Evolutionary conservation across 1,140 invertebrate species (phyloP), one percentile per base, ranked within the genome.

Genomic region (Zaprionus tsacasi): DNA sequence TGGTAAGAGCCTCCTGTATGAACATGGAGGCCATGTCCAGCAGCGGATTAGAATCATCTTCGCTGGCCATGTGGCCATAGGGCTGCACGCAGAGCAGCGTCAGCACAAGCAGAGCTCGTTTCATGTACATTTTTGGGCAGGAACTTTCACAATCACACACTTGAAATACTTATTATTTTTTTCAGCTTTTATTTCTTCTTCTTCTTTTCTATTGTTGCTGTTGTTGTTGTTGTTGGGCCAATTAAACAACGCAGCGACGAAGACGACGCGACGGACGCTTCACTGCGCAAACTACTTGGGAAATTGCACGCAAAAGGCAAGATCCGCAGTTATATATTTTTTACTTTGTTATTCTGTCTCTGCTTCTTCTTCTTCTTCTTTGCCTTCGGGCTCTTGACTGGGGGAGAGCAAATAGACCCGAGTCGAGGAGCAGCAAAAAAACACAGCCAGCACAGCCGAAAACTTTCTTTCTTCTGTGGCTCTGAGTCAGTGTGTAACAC

Each of bases 11-110:
- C 64, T 94, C 94, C 74, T 94, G 93, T 25, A 95, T 88, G 57
- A 94, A 93, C 54, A 94, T 93, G 3, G 94, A 93, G 3, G 94
- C 94, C 56, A 95, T 88, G 60, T 95, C 94, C 61, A 94, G 61
- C 33, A 95, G 86, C 2, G 94, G 94, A 82, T 93, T 95, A 21
- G 92, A 91, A 27, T 93, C 93, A 70, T 93, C 93, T n/a, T 93
- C 93, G 43, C 92, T 92, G 50, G 82, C 81, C 71, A 78, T n/a
- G 12, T 77, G 74, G 33, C 76, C 70, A 73, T 77, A 80, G 63
- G 91, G 83, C 61, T 91, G 87, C 4, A 81, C 73, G 75, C 91
- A 93, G 43, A 92, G 69, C 59, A 92, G 61, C 58, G 82, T 75
- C 48, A 87, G 78, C 65, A 92, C 35, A 38, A 92, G 68, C 57